Percentiles rank a stretch among this genome's conserved stretches.
Evolutionary conservation across 2,888 invertebrate species (phyloP).

Genomic region (Lasioglossum leucozonium): DNA sequence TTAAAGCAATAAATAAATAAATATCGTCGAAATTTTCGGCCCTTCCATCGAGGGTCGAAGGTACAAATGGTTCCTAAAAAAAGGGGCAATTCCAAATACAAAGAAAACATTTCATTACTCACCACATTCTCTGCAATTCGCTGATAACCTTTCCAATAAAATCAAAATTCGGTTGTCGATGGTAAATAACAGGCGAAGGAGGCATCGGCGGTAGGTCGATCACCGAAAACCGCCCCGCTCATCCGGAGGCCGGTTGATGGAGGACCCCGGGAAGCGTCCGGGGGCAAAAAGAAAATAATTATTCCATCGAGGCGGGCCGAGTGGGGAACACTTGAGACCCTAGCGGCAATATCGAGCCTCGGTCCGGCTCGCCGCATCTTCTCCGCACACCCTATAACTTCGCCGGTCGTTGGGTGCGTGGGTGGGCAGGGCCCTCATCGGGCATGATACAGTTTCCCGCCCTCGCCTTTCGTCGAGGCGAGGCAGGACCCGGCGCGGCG

Average conservation of each 20-base stretch:
- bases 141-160: not conserved
- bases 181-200: not conserved
- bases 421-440: conserved; percentile 36
- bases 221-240: not conserved
- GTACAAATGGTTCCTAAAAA: too few relatives aligned
- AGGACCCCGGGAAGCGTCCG: not conserved
- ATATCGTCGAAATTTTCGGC: too few relatives aligned
- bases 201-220: not conserved
- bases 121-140: too few relatives aligned
- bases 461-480: conserved; percentile 11
- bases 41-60: too few relatives aligned
- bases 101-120: too few relatives aligned
- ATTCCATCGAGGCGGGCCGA: not conserved
- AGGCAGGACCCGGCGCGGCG: not conserved
- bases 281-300: not conserved
- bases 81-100: too few relatives aligned
- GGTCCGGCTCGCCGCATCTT: conserved; percentile 22
- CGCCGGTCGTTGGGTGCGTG: not conserved
- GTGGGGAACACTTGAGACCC: conserved; percentile 20
- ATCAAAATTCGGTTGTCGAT: too few relatives aligned
- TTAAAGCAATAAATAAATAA: too few relatives aligned
- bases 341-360: conserved; percentile 41
- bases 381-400: conserved; percentile 34
- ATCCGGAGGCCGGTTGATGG: not conserved
- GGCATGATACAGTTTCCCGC: conserved; percentile 49